These are phyloP conservation scores for Rhadinocentrus ornatus DNA, from an alignment of 2,797 vertebrate species.

Conservation along the genomic window DNA sequence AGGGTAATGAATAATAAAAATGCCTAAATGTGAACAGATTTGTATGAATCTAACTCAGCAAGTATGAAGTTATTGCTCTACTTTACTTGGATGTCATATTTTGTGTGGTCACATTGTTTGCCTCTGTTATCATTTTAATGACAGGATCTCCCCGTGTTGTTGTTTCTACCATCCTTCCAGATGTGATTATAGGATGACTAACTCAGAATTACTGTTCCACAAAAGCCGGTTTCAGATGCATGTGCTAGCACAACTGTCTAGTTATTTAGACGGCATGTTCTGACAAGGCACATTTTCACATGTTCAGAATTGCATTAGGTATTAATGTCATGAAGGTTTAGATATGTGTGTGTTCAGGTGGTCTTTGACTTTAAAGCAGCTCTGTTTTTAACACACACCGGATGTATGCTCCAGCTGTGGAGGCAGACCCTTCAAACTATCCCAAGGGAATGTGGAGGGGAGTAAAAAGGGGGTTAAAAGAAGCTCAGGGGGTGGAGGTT, in stretches of 20 bases:
- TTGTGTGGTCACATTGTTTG: neutral
- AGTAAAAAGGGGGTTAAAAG: slow-evolving; percentile 22
- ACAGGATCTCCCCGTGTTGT: slow-evolving; percentile 34
- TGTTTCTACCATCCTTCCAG: slow-evolving; percentile 13
- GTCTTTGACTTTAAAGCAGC: slow-evolving; percentile 49
- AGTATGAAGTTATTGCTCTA: neutral
- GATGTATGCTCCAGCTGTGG: slow-evolving; percentile 73
- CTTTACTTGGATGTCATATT: neutral
- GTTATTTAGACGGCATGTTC: slow-evolving; percentile 57
- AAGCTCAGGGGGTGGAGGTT: slow-evolving; percentile 32
- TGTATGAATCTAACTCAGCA: neutral
- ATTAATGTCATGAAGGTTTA: slow-evolving; percentile 21
- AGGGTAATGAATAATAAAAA: neutral
- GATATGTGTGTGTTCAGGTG: slow-evolving; percentile 2
- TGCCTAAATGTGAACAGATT: neutral
- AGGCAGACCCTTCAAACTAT: slow-evolving; percentile 37
- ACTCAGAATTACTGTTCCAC: slow-evolving; percentile 21
- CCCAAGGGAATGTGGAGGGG: slow-evolving; percentile 31
- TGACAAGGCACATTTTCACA: slow-evolving; percentile 40
- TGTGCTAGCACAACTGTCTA: slow-evolving; percentile 34
- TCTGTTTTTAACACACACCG: slow-evolving; percentile 35
- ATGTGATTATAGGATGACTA: slow-evolving; percentile 53
- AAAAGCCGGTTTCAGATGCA: slow-evolving; percentile 33
- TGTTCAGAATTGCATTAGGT: slow-evolving; percentile 37
- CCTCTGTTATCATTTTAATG: slow-evolving; percentile 40